phyloP scores from a whole-genome alignment of 2,113 vertebrate species.

The Tetrao urogallus region DNA sequence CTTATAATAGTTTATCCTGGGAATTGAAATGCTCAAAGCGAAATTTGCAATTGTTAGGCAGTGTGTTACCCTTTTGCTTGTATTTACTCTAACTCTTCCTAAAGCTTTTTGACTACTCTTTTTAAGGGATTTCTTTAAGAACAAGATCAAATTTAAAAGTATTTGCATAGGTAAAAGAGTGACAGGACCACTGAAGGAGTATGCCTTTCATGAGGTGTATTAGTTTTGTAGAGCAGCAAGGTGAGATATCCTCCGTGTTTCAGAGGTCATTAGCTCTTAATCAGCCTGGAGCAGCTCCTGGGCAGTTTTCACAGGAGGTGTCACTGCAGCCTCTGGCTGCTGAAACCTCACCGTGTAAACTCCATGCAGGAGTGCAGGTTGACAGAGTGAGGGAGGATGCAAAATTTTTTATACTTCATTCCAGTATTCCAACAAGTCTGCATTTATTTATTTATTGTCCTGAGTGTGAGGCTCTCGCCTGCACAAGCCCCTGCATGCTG shows the following conservation, averaged over 20 bases:
- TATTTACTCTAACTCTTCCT: background rate
- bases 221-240: background rate
- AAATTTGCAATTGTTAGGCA: background rate
- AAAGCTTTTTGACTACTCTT: background rate
- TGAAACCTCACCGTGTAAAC: background rate
- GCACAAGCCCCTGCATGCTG: background rate
- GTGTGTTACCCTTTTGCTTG: background rate
- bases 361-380: background rate
- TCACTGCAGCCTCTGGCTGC: background rate
- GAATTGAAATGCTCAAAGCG: background rate
- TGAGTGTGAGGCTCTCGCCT: background rate
- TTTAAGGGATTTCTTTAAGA: background rate
- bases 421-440: background rate
- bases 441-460: background rate
- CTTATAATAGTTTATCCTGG: background rate
- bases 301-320: background rate
- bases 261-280: background rate
- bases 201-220: too few species aligned
- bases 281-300: background rate
- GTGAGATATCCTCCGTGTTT: background rate
- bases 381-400: background rate
- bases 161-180: background rate
- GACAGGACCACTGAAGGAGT: background rate
- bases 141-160: background rate
- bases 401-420: background rate